Evolutionary conservation across 2,113 vertebrate species (phyloP), one percentile per base, ranked within the genome.

Genomic region (Epinephelus cyanopodus): DNA sequence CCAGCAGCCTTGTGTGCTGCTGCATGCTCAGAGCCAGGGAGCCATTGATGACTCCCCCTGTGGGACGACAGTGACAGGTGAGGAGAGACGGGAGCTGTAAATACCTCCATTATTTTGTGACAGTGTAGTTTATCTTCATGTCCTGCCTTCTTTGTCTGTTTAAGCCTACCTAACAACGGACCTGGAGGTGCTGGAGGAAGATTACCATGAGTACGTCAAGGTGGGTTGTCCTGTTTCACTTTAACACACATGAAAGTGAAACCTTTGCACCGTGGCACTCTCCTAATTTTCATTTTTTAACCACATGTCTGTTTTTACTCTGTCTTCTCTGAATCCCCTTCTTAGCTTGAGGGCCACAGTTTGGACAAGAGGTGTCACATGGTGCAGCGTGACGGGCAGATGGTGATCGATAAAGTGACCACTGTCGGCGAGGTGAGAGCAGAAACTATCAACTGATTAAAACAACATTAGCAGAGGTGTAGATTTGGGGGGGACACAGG

Each of bases 11-110:
- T 96, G 96, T 70, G 13, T 96, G 64, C 72, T 96, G 18, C 94
- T 99, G 39, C 96, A 95, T 0, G 96, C 96, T 6, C 94, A 73
- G 42, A 97, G 94, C 90, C 87, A 82, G 0, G 82, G 96, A 45
- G 67, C 83, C 61, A 72, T 93, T 42, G 95, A 95, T 0, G 91
- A 94, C 0, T 83, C 84, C 3, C 94, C 94, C 2, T 94, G 93
- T 68, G 96, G 96, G 75, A 97, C 94, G 52, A 94, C 94, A 10
- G 92, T 99, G 82, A 93, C 84, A 83, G 96, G 97, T 98, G 80
- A 85, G 11, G 12, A 17, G 19, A 17, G 11, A 56, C 27, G 19
- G 42, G 21, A 15, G 21, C 0, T 14, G 42, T 13, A 12, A 17
- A 57, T 12, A 8, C 39, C 4, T n/a, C 6, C 18, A 23, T 3